Percentiles rank a stretch among this genome's conserved stretches.
phyloP scores from a whole-genome alignment of 2,888 invertebrate genomes.

The Autographa pulchrina region DNA sequence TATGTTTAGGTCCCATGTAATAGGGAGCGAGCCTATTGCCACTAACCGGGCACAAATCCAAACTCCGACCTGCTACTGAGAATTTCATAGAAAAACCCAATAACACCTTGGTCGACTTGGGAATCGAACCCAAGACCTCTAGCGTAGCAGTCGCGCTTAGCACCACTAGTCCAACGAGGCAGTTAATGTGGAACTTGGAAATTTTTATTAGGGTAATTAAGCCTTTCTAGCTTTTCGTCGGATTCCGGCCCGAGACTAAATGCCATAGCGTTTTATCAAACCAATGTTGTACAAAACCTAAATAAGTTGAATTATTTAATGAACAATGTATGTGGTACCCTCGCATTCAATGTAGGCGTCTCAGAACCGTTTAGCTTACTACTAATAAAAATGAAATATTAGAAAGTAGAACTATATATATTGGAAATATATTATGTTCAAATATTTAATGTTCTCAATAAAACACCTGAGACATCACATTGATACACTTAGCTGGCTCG shows the following conservation, averaged over 20 bases:
- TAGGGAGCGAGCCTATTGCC: too few relatives aligned
- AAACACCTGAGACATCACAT: constrained; percentile 62
- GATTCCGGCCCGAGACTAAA: background rate
- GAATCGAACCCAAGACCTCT: too few relatives aligned
- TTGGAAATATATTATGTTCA: constrained; percentile 33
- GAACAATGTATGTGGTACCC: background rate
- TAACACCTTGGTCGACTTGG: too few relatives aligned
- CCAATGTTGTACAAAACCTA: too few relatives aligned
- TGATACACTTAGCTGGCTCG: constrained; percentile 49
- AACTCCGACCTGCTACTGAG: too few relatives aligned
- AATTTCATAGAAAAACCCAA: too few relatives aligned
- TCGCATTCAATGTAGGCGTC: background rate
- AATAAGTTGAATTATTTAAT: background rate
- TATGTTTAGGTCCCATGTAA: too few relatives aligned
- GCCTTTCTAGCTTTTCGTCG: background rate
- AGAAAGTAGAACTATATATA: constrained; percentile 51
- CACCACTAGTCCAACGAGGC: too few relatives aligned
- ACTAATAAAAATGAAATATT: constrained; percentile 17
- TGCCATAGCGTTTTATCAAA: background rate
- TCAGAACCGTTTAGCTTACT: background rate
- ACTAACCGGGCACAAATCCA: too few relatives aligned
- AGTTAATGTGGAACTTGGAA: too few relatives aligned
- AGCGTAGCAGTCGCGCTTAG: too few relatives aligned
- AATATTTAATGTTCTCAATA: constrained; percentile 57
- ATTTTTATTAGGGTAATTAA: too few relatives aligned